A percentile compares a stretch with the other conserved stretches of the same genome.
phyloP scores from a whole-genome alignment of 2,888 invertebrate species.

The Drosophila rellima region DNA sequence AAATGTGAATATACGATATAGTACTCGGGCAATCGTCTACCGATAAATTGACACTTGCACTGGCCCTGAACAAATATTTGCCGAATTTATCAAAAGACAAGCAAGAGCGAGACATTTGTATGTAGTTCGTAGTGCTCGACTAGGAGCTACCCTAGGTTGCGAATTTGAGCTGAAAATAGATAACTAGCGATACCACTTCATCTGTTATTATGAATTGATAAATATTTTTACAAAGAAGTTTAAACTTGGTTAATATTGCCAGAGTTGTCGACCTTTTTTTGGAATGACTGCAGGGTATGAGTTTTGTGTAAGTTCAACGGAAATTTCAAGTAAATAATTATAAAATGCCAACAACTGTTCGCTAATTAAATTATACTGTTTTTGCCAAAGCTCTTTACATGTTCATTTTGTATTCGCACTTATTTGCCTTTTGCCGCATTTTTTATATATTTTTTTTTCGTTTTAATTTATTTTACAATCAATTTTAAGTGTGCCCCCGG shows the following conservation, averaged over 20 bases:
- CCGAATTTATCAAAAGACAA: slow-evolving; percentile 39
- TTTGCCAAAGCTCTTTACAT: slow-evolving; percentile 50
- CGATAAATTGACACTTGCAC: slow-evolving; percentile 57
- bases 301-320: slow-evolving; percentile 37
- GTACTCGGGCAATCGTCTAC: slow-evolving; percentile 23
- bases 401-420: slow-evolving; percentile 55
- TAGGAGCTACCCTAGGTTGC: slow-evolving; percentile 15
- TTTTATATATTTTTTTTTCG: slow-evolving; percentile 23
- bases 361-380: slow-evolving; percentile 82
- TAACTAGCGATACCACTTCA: neutral
- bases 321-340: slow-evolving; percentile 70
- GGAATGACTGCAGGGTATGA: slow-evolving; percentile 22
- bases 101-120: too few relatives aligned
- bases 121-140: neutral
- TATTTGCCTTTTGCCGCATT: slow-evolving; percentile 31
- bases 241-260: neutral
- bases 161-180: neutral
- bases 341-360: slow-evolving; percentile 64
- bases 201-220: neutral
- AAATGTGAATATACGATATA: slow-evolving; percentile 22
- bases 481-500: slow-evolving; percentile 65
- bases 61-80: slow-evolving; percentile 62
- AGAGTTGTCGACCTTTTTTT: neutral
- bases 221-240: too few relatives aligned
- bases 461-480: slow-evolving; percentile 80